Conservation (phyloP, 2,797 vertebrate genomes). For the Gephyroberyx darwinii region DNA sequence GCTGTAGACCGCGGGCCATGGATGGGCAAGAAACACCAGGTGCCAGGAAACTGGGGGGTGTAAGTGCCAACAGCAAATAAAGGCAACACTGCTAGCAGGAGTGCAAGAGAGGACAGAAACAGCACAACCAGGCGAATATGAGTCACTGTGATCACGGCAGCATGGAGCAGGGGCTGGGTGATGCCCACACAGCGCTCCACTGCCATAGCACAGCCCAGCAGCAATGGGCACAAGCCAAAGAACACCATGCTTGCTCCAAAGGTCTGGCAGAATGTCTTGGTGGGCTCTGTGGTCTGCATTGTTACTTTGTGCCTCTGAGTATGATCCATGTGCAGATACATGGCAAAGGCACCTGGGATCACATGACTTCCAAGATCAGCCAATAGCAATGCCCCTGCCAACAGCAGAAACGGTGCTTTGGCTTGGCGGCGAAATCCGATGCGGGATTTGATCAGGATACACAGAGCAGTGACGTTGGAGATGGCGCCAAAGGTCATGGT, state of each 20-base stretch:
- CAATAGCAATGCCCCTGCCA: constrained; percentile 74
- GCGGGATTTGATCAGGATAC: constrained; percentile 69
- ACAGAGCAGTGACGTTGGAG: constrained; percentile 78
- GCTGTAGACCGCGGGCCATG: constrained; percentile 37
- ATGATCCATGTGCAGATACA: constrained; percentile 69
- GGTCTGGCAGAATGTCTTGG: constrained; percentile 66
- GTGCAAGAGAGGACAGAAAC: constrained; percentile 59
- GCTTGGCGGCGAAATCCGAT: constrained; percentile 60
- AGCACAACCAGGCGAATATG: constrained; percentile 59
- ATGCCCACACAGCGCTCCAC: constrained; percentile 80
- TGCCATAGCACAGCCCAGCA: constrained; percentile 80
- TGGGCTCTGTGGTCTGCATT: not conserved
- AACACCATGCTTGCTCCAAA: constrained; percentile 82
- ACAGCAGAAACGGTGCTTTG: constrained; percentile 76
- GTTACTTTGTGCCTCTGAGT: constrained; percentile 2
- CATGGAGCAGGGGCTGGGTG: constrained; percentile 76
- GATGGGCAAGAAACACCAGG: constrained; percentile 81
- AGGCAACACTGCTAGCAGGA: constrained; percentile 73
- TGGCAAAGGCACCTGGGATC: constrained; percentile 75
- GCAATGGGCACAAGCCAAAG: constrained; percentile 78
- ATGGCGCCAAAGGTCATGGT: constrained; percentile 78
- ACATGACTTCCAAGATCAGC: constrained; percentile 78
- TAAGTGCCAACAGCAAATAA: constrained; percentile 71
- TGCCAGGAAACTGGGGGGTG: constrained; percentile 68
- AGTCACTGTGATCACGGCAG: constrained; percentile 63